These are phyloP conservation scores for Arctocebus calabarensis DNA, from an alignment of 2,797 vertebrate genomes.

Conservation along the genomic window DNA sequence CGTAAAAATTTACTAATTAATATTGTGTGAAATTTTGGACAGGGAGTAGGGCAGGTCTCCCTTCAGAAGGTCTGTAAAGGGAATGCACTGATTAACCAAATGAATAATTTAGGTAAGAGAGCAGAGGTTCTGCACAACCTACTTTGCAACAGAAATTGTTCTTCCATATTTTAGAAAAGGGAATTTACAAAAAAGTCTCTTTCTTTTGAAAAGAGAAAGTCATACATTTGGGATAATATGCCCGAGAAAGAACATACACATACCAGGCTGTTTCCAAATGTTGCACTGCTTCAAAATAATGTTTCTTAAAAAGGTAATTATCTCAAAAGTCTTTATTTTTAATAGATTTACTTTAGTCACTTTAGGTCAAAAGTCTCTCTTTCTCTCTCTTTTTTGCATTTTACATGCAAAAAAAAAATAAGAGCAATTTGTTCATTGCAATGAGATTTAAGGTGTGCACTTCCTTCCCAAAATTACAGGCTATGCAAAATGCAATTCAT, in stretches of 20 bases:
- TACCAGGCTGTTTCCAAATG: not conserved
- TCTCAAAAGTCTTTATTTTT: conserved; percentile 10
- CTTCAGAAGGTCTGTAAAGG: not conserved
- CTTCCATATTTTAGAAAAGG: not conserved
- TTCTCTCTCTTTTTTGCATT: not conserved
- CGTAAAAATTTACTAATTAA: conserved; percentile 29
- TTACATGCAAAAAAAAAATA: not conserved
- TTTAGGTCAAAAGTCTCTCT: not conserved
- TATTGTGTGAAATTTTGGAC: conserved; percentile 7
- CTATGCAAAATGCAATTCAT: not conserved
- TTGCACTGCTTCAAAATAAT: conserved; percentile 9
- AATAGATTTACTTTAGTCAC: not conserved
- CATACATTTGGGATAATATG: not conserved
- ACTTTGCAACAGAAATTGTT: conserved; percentile 37
- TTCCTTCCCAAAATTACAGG: not conserved
- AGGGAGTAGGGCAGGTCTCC: not conserved
- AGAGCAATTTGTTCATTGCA: not conserved
- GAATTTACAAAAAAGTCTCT: not conserved
- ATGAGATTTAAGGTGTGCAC: not conserved
- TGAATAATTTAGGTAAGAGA: conserved; percentile 49
- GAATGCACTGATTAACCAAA: conserved; percentile 53
- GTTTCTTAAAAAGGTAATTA: not conserved
- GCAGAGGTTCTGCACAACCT: not conserved
- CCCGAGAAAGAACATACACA: not conserved
- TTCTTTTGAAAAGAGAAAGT: conserved; percentile 25